Evolutionary conservation across 1,140 invertebrate species (phyloP).

Genomic region (Cydia amplana): DNA sequence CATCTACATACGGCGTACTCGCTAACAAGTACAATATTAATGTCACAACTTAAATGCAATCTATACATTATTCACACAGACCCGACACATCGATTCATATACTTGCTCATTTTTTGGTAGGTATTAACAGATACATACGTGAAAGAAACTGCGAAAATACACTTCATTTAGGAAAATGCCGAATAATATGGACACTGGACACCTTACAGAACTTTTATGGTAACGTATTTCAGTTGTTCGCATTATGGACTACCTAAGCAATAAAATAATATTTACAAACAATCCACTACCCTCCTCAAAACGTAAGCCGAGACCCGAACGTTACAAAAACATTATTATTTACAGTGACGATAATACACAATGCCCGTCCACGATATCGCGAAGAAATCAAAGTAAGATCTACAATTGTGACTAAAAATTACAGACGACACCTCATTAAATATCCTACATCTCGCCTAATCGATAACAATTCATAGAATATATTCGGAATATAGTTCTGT

Average conservation of each 20-base stretch:
- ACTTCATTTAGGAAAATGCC: conserved; percentile 8
- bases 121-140: conserved; percentile 40
- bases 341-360: conserved; percentile 23
- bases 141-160: conserved; percentile 22
- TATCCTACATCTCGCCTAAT: conserved; percentile 18
- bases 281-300: conserved; percentile 37
- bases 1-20: conserved; percentile 28
- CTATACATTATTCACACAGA: conserved; percentile 18
- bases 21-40: conserved; percentile 23
- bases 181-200: conserved; percentile 19
- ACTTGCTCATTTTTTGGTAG: conserved; percentile 47
- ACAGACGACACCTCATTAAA: conserved; percentile 12
- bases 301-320: conserved; percentile 26
- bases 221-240: conserved; percentile 40
- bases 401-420: conserved; percentile 28
- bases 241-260: conserved; percentile 40
- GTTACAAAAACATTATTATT: conserved; percentile 29
- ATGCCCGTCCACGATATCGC: conserved; percentile 24
- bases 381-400: conserved; percentile 16
- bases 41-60: conserved; percentile 33
- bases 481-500: conserved; percentile 54
- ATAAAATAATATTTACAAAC: conserved; percentile 61
- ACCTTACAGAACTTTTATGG: conserved; percentile 24
- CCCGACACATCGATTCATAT: conserved; percentile 15
- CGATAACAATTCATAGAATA: conserved; percentile 55